phyloP scores from a whole-genome alignment of 2,888 invertebrate species.

The Lomographa bimaculata region DNA sequence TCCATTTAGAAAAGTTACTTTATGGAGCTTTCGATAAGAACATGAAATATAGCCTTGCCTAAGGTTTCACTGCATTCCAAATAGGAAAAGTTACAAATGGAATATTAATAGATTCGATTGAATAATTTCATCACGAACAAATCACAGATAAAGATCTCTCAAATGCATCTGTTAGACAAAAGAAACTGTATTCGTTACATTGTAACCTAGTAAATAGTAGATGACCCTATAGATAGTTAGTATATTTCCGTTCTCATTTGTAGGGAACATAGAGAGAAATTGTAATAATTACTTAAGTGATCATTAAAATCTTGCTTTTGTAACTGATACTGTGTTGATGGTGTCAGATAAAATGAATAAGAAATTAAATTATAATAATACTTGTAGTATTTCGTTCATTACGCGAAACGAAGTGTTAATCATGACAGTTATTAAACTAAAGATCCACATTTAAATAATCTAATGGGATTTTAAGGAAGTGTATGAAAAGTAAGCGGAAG shows the following conservation, averaged over 20 bases:
- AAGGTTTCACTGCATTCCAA: constrained; percentile 8
- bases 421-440: no score
- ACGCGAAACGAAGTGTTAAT: no score
- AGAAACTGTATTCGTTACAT: constrained; percentile 37
- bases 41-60: constrained; percentile 6
- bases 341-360: constrained; percentile 11
- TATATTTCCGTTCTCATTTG: constrained; percentile 46
- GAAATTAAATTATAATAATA: no score
- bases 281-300: constrained; percentile 30
- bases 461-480: constrained; percentile 3
- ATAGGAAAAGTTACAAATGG: constrained; percentile 2
- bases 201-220: constrained; percentile 49
- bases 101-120: constrained; percentile 16
- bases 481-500: constrained; percentile 1
- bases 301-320: constrained; percentile 17
- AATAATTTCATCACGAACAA: constrained; percentile 21
- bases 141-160: constrained; percentile 23
- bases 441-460: no score
- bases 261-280: constrained; percentile 26
- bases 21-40: constrained; percentile 9
- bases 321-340: constrained; percentile 11
- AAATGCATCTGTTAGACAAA: constrained; percentile 43
- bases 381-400: no score
- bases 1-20: constrained; percentile 2
- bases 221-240: constrained; percentile 55